Conservation (phyloP, 2,888 invertebrate species). For the Electrophaes corylata region DNA sequence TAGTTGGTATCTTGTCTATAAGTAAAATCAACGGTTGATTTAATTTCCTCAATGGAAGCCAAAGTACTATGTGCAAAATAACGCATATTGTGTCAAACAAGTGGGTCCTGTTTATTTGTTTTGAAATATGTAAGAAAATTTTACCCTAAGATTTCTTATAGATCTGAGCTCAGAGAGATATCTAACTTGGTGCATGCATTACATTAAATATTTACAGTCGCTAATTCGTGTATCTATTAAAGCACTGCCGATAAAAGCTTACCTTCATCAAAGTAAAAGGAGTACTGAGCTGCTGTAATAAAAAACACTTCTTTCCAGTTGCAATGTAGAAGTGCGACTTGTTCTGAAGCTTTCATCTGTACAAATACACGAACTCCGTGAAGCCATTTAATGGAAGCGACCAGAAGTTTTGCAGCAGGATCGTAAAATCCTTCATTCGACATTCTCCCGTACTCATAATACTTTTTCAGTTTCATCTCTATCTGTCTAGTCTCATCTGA, state of each 20-base stretch:
- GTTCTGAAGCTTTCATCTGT: slow-evolving; percentile 87
- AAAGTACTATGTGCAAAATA: background rate
- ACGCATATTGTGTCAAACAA: background rate
- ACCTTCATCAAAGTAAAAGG: slow-evolving; percentile 89
- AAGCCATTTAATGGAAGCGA: slow-evolving; percentile 92
- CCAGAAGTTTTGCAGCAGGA: slow-evolving; percentile 90
- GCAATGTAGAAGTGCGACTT: slow-evolving; percentile 88
- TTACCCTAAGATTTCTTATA: too few species aligned
- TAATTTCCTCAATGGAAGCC: background rate
- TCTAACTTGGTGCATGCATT: too few species aligned
- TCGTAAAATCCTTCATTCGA: slow-evolving; percentile 82
- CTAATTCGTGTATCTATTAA: too few species aligned
- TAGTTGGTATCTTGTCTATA: slow-evolving; percentile 67
- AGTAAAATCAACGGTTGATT: slow-evolving; percentile 42
- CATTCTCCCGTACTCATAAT: slow-evolving; percentile 64
- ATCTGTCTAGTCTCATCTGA: slow-evolving; percentile 22
- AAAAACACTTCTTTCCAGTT: slow-evolving; percentile 94
- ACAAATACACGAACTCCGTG: slow-evolving; percentile 90
- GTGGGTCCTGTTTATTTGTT: too few species aligned
- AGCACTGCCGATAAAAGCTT: background rate
- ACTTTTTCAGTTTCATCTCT: slow-evolving; percentile 26
- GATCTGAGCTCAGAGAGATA: too few species aligned
- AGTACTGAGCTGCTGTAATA: slow-evolving; percentile 92
- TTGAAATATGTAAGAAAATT: too few species aligned
- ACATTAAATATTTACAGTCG: too few species aligned